A percentile compares a stretch with the other conserved stretches of the same genome.
Evolutionary conservation across 2,888 invertebrate species (phyloP).

Genomic region (Eupithecia subumbrata): DNA sequence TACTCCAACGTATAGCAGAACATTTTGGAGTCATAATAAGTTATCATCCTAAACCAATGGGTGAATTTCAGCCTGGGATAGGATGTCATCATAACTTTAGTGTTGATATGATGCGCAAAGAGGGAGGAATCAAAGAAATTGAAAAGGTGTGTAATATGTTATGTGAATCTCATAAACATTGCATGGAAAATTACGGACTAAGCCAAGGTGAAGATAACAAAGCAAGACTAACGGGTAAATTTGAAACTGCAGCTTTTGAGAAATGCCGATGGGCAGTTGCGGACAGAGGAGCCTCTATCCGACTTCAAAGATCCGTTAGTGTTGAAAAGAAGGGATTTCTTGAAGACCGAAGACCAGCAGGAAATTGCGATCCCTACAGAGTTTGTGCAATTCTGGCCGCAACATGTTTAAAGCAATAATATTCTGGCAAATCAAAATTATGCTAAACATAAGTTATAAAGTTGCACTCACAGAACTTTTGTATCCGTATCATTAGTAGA

Average conservation of each 20-base stretch:
- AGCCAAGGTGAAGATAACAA: constrained; percentile 96
- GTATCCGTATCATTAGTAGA: background rate
- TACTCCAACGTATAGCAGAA: constrained; percentile 92
- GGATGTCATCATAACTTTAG: constrained; percentile 97
- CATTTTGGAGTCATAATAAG: constrained; percentile 90
- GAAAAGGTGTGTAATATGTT: constrained; percentile 93
- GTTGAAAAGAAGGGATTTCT: constrained; percentile 95
- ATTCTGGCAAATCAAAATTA: background rate
- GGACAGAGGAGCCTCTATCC: constrained; percentile 95
- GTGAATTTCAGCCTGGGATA: constrained; percentile 93
- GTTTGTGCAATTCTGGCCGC: constrained; percentile 79
- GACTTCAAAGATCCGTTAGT: constrained; percentile 95
- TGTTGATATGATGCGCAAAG: constrained; percentile 91
- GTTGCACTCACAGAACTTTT: background rate
- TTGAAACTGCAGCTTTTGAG: constrained; percentile 97
- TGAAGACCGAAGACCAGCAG: constrained; percentile 96
- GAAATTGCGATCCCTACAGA: constrained; percentile 95
- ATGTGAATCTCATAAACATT: constrained; percentile 80
- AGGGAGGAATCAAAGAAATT: constrained; percentile 89
- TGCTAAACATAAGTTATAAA: background rate
- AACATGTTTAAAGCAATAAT: constrained; percentile 50
- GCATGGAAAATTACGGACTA: constrained; percentile 95
- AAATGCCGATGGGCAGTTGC: constrained; percentile 94
- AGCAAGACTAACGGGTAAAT: constrained; percentile 95
- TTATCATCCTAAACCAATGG: constrained; percentile 89